Evolutionary conservation across 1,140 invertebrate genomes (phyloP), one percentile per base, ranked within the genome.

Genomic region (Trachymyrmex cornetzi): DNA sequence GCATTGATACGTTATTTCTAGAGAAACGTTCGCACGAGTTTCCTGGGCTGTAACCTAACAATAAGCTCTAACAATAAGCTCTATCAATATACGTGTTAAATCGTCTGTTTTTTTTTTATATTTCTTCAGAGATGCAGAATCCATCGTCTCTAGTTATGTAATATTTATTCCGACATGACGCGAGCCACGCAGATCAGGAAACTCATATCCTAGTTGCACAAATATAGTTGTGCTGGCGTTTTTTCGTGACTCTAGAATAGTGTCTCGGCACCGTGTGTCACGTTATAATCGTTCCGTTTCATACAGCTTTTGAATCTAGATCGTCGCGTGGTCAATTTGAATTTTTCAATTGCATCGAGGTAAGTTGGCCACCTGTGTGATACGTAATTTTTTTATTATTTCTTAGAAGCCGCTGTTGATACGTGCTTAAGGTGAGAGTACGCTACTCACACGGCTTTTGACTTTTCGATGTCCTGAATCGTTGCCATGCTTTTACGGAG

Each of bases 11-110:
- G 85, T 87, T 80, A 80, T 66, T 82, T 57, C 81, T 91, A 91
- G 89, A 91, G 80, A 34, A 90, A 90, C 81, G 87, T 90, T 88
- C 88, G 89, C 89, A 91, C 89, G 89, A 86, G 89, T 90, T 91
- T 90, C 61, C 77, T 88, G 87, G 88, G 71, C 59, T 87, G 85
- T 48, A 19, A 61, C 38, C 38, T 82, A 55, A 27, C 34, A n/a
- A 27, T 80, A 55, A 57, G 55, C 55, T 22, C n/a, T 57, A 3
- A 30, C 14, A 48, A n/a, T 80, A 55, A 57, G 55, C 55, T 22
- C n/a, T 57, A 3, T 48, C n/a, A 48, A n/a, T 34, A 34, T 59
- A 30, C 79, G 55, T 50, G 12, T 24, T 7, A 34, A 34, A 5
- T 44, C 53, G 2, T 71, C 34, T 7, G n/a, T 12, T 64, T n/a